Conservation (phyloP, 2,797 vertebrate species). For the Rhinophrynus dorsalis region DNA sequence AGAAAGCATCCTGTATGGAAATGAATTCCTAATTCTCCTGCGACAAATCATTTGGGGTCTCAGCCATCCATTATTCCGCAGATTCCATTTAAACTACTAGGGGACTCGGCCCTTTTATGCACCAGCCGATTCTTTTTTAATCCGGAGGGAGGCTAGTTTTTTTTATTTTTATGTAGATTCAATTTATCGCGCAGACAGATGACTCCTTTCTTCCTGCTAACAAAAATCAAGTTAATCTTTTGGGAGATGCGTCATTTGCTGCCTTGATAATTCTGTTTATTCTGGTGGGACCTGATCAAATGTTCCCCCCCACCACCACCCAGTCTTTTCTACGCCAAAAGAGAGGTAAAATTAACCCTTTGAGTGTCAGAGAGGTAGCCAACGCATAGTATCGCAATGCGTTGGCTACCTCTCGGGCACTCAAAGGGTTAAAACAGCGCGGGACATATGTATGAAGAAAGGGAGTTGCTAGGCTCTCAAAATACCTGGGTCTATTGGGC, state of each 20-base stretch:
- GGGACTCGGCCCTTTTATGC: slow-evolving; percentile 10
- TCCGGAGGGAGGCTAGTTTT: slow-evolving; percentile 35
- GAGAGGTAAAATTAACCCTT: too few species aligned
- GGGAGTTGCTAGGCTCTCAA: too few species aligned
- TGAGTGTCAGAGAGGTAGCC: too few species aligned
- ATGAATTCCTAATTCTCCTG: slow-evolving; percentile 27
- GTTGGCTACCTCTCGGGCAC: too few species aligned
- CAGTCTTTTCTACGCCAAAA: too few species aligned
- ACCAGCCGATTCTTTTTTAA: slow-evolving; percentile 17
- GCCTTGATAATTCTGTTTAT: not conserved
- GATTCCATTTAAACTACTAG: slow-evolving; percentile 28
- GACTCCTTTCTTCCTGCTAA: slow-evolving; percentile 14
- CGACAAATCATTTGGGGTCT: slow-evolving; percentile 35
- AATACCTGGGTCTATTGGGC: too few species aligned
- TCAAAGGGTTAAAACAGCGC: too few species aligned
- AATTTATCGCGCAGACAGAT: slow-evolving; percentile 14
- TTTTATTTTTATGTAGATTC: slow-evolving; percentile 42
- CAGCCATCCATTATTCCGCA: slow-evolving; percentile 26
- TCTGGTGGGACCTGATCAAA: not conserved
- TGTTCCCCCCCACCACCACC: too few species aligned
- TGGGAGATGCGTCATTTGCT: slow-evolving; percentile 8
- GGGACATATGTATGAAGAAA: too few species aligned
- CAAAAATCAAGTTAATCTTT: slow-evolving; percentile 37
- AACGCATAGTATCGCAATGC: too few species aligned
- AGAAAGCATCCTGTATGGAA: slow-evolving; percentile 31